Evolutionary conservation across 2,113 vertebrate genomes (phyloP).

Genomic region (Pseudorhombus dupliciocellatus): DNA sequence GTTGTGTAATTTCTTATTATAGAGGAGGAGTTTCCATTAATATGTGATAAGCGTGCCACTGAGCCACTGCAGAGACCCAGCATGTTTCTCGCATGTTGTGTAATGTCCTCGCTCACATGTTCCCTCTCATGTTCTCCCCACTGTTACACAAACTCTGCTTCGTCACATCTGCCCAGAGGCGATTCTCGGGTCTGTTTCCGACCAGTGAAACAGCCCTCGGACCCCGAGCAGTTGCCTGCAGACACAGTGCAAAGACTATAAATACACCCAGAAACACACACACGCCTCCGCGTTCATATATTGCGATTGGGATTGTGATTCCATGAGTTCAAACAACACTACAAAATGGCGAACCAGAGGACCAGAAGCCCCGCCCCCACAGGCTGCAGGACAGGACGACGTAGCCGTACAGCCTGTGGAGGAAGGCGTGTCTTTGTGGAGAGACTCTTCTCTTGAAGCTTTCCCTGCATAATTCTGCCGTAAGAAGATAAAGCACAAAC

Average conservation of each 20-base stretch:
- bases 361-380: neutral
- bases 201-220: too few species aligned
- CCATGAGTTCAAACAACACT: neutral
- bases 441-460: too few species aligned
- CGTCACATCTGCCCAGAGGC: too few species aligned
- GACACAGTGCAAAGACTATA: slow-evolving; percentile 28
- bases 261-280: slow-evolving; percentile 24
- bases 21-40: slow-evolving; percentile 47
- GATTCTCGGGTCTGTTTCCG: too few species aligned
- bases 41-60: slow-evolving; percentile 55
- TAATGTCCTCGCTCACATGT: slow-evolving; percentile 18
- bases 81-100: slow-evolving; percentile 20
- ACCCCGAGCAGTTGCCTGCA: too few species aligned
- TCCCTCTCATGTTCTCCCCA: slow-evolving; percentile 1
- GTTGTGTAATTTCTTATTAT: slow-evolving; percentile 28
- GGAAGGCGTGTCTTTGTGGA: too few species aligned
- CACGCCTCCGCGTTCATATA: slow-evolving; percentile 13
- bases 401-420: too few species aligned
- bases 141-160: slow-evolving; percentile 23
- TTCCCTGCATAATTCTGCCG: too few species aligned
- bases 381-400: too few species aligned
- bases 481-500: too few species aligned
- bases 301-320: slow-evolving; percentile 28
- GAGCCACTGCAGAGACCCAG: slow-evolving; percentile 22
- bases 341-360: neutral